These are phyloP conservation scores for Salpingus planirostris DNA, from an alignment of 2,888 invertebrate species.

Conservation along the genomic window DNA sequence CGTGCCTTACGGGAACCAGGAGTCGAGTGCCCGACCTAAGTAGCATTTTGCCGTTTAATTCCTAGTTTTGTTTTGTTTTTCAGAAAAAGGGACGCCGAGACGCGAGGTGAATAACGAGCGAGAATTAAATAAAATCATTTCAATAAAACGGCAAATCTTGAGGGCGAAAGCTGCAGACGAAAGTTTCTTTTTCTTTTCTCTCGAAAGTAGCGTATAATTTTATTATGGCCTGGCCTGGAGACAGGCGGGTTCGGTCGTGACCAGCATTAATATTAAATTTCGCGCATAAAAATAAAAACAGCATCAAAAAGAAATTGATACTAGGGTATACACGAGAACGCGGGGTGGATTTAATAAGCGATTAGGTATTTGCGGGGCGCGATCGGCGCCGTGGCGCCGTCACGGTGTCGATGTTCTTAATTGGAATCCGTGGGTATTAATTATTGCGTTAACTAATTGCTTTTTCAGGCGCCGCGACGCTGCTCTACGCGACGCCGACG, in stretches of 20 bases:
- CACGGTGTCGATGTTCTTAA: no score
- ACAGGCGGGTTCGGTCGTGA: constrained; percentile 13
- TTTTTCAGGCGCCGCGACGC: no score
- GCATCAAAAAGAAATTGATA: constrained; percentile 4
- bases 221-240: constrained; percentile 11
- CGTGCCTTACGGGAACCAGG: no score
- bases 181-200: constrained; percentile 10
- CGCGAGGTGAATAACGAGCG: constrained; percentile 4
- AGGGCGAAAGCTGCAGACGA: constrained; percentile 5
- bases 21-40: no score
- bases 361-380: neutral
- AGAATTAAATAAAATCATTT: constrained; percentile 6
- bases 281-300: constrained; percentile 16
- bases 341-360: neutral
- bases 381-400: no score
- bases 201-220: constrained; percentile 13
- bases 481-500: no score
- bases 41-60: no score
- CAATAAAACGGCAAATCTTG: constrained; percentile 8
- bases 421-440: no score
- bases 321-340: no score
- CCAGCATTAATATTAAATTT: constrained; percentile 16
- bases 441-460: no score
- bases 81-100: neutral
- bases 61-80: neutral